Evolutionary conservation across 2,113 vertebrate species (phyloP), one percentile per base, ranked within the genome.

Genomic region (Gila orcuttii): DNA sequence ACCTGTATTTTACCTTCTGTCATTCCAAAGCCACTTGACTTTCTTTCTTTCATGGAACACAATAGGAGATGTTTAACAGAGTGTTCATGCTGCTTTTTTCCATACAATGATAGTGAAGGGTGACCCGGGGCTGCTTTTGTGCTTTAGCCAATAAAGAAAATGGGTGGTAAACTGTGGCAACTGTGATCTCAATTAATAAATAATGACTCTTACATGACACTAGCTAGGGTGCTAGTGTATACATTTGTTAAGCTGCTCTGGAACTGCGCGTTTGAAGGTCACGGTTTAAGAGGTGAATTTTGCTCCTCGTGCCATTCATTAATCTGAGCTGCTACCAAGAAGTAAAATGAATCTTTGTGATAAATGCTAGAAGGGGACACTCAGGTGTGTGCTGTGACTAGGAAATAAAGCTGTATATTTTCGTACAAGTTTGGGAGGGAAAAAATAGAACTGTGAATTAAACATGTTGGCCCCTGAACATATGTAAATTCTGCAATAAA

Each of bases 311-410:
- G 17, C 10, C 64, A 73, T 79, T 86, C 84, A 86, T 79, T 86
- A 71, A 86, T 71, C 77, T 86, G 36, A 59, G 57, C 52, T 50
- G 78, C 52, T 62, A 73, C 33, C 66, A 68, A 15, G 47, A 55
- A 79, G 23, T 52, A 64, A 62, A 64, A 76, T 77, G 39, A 64
- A 74, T 86, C 66, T 86, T n/a, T 15, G 55, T 86, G 64, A 81
- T 81, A 74, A 81, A 81, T 86, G 85, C 62, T 39, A 7, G 8
- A 85, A 42, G 39, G 12, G 31, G 13, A 66, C 55, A 31, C 64
- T 52, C 80, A 82, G 80, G 62, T 82, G 80, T 82, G 64, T 71
- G 59, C 59, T 81, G 25, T 81, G 79, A 81, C 79, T 64, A 39
- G 59, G 21, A 85, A 66, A 25, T 79, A 78, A 78, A 85, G 28